Evolutionary conservation across 2,113 vertebrate genomes (phyloP).

Genomic region (Poicephalus meyeri): DNA sequence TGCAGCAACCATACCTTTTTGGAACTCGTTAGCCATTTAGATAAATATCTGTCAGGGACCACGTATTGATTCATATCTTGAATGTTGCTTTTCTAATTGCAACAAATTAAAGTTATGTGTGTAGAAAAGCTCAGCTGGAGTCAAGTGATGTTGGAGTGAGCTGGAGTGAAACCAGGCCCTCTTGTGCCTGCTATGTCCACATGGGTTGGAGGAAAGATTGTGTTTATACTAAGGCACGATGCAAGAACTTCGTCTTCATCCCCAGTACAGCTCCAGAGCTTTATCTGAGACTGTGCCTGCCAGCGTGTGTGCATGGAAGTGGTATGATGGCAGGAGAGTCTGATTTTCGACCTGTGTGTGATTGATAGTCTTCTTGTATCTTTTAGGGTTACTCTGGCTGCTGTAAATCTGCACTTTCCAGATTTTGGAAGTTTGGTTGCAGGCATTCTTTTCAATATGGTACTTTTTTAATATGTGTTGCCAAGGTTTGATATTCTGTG

Average conservation of each 20-base stretch:
- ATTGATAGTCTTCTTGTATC: not conserved
- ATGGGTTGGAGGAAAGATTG: not conserved
- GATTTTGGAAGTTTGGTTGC: not conserved
- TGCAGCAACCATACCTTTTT: not conserved
- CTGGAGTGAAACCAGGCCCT: not conserved
- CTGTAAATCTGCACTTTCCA: not conserved
- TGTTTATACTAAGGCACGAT: not conserved
- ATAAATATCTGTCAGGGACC: not conserved
- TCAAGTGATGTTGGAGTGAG: not conserved
- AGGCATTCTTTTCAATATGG: rapidly evolving
- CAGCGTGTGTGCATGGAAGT: not conserved
- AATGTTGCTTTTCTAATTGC: not conserved
- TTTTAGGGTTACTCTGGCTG: not conserved
- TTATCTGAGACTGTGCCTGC: not conserved
- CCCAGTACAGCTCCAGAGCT: not conserved
- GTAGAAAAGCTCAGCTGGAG: not conserved
- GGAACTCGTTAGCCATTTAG: not conserved
- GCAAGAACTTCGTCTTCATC: not conserved
- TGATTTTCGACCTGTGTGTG: not conserved
- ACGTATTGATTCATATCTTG: not conserved
- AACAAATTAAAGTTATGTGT: not conserved
- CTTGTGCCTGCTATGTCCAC: not conserved
- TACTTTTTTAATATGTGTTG: not conserved
- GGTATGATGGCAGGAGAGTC: not conserved
- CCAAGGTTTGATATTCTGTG: not conserved